Evolutionary conservation across 2,113 vertebrate species (phyloP), one percentile per base, ranked within the genome.

Genomic region (Epinephelus cyanopodus): DNA sequence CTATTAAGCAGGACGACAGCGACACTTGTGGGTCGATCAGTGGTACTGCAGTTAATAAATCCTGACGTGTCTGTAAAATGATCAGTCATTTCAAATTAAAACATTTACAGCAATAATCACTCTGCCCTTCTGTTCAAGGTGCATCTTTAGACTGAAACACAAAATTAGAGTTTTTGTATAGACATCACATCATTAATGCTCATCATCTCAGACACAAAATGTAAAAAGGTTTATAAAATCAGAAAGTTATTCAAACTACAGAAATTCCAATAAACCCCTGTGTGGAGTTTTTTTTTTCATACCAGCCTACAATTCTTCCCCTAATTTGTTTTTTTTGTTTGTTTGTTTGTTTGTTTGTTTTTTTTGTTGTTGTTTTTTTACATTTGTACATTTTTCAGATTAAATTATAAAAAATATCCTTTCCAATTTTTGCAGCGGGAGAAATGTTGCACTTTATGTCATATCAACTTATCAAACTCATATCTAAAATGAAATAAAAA

Each of bases 1-100:
- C 52, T 60, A 15, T 81, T 73, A 2, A 50, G 27, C 21, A 21
- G 88, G 68, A 4, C 90, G 93, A 87, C 86, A 89, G 85, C 74
- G 84, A 83, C 86, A 48, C 88, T 21, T 74, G 48, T 82, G 11
- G 90, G 83, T 63, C 0, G 0, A 62, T 27, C 0, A 3, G 0
- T 0, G 9, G 33, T 0, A 83, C 81, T 69, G 58, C 74, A n/a
- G 29, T 29, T n/a, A 29, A 17, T 45, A 42, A 57, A 64, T 42
- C 23, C 12, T 47, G 18, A 48, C 37, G 42, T n/a, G 27, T 2
- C 33, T 3, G 10, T 13, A 12, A 42, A 60, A 67, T 50, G 8
- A 54, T 23, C 15, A 45, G 52, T 68, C 5, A 60, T 69, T 60
- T 48, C 29, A 23, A 10, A 47, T 62, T 1, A 69, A 57, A 80